Evolutionary conservation across 2,888 invertebrate species (phyloP), one percentile per base, ranked within the genome.

Genomic region (Pollenia amentaria): DNA sequence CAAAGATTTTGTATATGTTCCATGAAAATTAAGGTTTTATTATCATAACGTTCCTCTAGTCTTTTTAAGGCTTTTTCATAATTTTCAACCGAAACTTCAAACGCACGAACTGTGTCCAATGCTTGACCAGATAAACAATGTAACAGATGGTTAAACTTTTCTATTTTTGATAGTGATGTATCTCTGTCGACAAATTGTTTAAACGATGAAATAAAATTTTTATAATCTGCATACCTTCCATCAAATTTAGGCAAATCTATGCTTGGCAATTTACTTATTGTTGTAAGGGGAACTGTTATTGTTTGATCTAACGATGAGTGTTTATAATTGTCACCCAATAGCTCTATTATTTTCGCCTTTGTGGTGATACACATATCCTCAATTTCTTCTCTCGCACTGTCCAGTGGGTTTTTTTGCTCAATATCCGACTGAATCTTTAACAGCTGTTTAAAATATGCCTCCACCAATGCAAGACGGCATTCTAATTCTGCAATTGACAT

Each of bases 151-250:
- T 77, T 77, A 55, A 77, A 65, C 21, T 77, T 77, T 44, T 77
- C 65, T 18, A 77, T 65, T 10, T 76, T 76, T 1, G 38, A 65
- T 2, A 75, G 16, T 29, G 18, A 62, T 8, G 42, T 16, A 6
- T 75, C 76, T n/a, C 48, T n/a, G 18, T 64, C 64, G 11, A 76
- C 51, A 48, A 76, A 64, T 48, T 76, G 64, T n/a, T 64, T 76
- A 40, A 76, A 76, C 53, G 57, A 78, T 1, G 78, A 64, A 7
- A 85, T 85, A 38, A 80, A 85, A 40, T 80, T 80, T 38, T 79
- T 65, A 40, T 69, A 81, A 6, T 75, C 69, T 6, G 80, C 60
- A 48, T 85, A 85, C 21, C 75, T 64, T 29, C 80, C 85, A 44
- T 51, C 51, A 53, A 84, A 85, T 12, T 10, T 69, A 2, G 69